Conservation (phyloP, 2,113 vertebrate species). For the Perca schrenkii region DNA sequence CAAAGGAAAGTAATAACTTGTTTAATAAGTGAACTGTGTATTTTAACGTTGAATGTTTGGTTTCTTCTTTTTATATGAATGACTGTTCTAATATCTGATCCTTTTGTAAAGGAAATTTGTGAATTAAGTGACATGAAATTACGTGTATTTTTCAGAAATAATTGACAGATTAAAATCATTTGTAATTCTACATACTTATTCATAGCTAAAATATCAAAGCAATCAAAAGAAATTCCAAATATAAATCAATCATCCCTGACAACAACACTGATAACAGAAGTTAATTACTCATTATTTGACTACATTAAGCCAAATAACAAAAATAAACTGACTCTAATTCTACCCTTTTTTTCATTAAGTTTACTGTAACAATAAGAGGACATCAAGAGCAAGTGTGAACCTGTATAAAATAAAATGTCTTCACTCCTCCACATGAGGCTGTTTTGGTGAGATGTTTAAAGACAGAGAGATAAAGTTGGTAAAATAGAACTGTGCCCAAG, state of each 20-base stretch:
- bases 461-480: neutral
- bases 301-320: conserved; percentile 63
- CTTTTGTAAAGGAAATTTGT: too few relatives aligned
- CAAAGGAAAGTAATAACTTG: neutral
- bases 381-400: neutral
- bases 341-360: neutral
- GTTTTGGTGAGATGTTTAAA: neutral
- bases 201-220: neutral
- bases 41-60: neutral
- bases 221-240: neutral
- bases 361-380: conserved; percentile 6
- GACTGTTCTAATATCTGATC: neutral
- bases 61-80: neutral
- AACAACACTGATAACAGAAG: neutral
- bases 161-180: neutral
- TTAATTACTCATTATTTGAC: conserved; percentile 54
- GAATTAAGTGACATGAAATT: too few relatives aligned
- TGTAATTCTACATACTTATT: neutral
- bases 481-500: conserved; percentile 25
- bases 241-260: neutral
- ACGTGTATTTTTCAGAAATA: neutral
- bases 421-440: conserved; percentile 56
- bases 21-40: neutral
- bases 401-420: conserved; percentile 53
- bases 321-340: neutral